Evolutionary conservation across 2,113 vertebrate genomes (phyloP).

Genomic region (Coregonus clupeaformis): DNA sequence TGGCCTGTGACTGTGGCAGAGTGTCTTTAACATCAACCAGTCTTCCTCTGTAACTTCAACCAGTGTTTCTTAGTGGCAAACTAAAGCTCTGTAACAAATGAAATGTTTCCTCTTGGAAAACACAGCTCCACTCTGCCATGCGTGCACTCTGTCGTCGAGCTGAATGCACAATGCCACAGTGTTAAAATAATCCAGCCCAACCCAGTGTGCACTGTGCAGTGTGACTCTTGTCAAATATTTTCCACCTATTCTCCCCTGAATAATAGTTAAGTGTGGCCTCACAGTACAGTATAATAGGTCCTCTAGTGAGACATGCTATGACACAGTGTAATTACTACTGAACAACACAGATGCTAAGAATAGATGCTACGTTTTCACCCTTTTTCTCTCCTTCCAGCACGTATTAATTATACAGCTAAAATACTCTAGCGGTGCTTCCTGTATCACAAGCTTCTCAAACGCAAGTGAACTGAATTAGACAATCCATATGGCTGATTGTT

Average conservation of each 20-base stretch:
- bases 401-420: neutral
- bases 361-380: neutral
- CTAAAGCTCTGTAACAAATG: slow-evolving; percentile 42
- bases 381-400: neutral
- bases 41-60: neutral
- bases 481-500: neutral
- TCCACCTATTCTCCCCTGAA: neutral
- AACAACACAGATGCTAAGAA: slow-evolving; percentile 2
- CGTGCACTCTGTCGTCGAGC: slow-evolving; percentile 15
- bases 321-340: neutral
- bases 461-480: neutral
- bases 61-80: slow-evolving; percentile 16
- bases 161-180: slow-evolving; percentile 15
- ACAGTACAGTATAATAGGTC: neutral
- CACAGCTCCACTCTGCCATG: slow-evolving; percentile 17
- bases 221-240: slow-evolving; percentile 10
- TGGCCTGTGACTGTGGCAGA: no score
- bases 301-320: neutral
- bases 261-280: slow-evolving; percentile 1
- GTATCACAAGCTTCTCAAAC: neutral
- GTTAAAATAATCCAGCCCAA: slow-evolving; percentile 5
- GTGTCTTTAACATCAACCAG: slow-evolving; percentile 21
- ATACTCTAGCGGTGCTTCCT: neutral
- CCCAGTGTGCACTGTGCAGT: slow-evolving; percentile 3
- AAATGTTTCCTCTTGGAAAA: slow-evolving; percentile 33